Conservation (phyloP, 35 echinoderm and acorn worm genomes). For the Stichopus chloronotus region DNA sequence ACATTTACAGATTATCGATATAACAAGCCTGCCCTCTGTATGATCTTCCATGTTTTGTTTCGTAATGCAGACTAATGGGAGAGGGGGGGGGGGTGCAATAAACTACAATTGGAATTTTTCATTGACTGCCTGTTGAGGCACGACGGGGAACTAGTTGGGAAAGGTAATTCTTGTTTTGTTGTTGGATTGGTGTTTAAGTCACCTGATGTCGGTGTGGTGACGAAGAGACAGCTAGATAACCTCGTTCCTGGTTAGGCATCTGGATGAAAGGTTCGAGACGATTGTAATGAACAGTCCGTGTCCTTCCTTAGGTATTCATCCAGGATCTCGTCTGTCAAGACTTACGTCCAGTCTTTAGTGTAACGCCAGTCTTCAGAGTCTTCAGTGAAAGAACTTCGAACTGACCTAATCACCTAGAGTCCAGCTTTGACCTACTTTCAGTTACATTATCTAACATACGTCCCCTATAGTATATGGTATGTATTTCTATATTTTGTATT, state of each 20-base stretch:
- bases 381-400: neutral
- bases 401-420: neutral
- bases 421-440: neutral
- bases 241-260: neutral
- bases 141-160: neutral
- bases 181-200: neutral
- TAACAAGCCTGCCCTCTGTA: neutral
- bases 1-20: neutral
- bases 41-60: neutral
- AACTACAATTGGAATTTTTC: conserved; percentile 4
- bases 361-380: no score
- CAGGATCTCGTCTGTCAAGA: neutral
- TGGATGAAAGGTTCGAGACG: neutral
- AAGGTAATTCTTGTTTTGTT: neutral
- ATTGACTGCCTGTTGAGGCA: neutral
- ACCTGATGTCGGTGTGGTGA: neutral
- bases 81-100: neutral
- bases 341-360: neutral
- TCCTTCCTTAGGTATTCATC: neutral
- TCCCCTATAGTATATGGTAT: neutral
- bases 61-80: neutral
- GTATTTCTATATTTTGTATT: no score
- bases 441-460: neutral
- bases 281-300: neutral
- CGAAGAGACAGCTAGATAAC: neutral